Percentiles rank a stretch among this genome's conserved stretches.
Evolutionary conservation across 2,888 invertebrate species (phyloP).

Genomic region (Cephus spinipes): DNA sequence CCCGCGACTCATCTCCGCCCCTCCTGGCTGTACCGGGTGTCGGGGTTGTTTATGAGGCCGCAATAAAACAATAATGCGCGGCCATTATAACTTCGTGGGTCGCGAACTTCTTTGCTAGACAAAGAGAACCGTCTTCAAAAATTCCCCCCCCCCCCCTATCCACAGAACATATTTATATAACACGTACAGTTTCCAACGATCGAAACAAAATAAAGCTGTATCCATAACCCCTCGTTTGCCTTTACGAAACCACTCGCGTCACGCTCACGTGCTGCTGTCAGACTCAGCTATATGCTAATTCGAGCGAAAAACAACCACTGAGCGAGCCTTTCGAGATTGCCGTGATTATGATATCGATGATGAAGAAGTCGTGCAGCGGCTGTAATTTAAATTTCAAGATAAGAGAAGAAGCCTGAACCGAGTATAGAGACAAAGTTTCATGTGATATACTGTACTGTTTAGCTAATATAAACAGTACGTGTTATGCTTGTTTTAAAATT

Average conservation of each 20-base stretch:
- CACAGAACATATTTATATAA: background rate
- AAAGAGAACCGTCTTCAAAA: background rate
- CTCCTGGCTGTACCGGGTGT: constrained; percentile 9
- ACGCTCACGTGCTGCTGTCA: background rate
- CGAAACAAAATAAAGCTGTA: background rate
- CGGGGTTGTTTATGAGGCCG: constrained; percentile 52
- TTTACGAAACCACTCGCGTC: background rate
- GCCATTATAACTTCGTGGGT: constrained; percentile 47
- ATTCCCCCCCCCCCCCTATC: background rate
- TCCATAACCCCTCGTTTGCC: background rate
- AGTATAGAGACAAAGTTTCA: background rate
- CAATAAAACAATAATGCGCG: constrained; percentile 57
- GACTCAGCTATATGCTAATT: background rate
- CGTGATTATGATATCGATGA: background rate
- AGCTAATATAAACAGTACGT: background rate
- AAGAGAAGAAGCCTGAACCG: background rate
- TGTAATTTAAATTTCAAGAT: background rate
- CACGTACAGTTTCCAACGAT: background rate
- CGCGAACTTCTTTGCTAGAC: constrained; percentile 33
- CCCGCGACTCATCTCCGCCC: constrained; percentile 6
- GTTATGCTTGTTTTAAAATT: background rate
- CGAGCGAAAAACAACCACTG: background rate
- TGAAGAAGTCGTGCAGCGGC: background rate
- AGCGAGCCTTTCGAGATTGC: background rate
- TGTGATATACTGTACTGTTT: background rate